phyloP scores from a whole-genome alignment of 2,888 invertebrate genomes.

The Morpho achilles region DNA sequence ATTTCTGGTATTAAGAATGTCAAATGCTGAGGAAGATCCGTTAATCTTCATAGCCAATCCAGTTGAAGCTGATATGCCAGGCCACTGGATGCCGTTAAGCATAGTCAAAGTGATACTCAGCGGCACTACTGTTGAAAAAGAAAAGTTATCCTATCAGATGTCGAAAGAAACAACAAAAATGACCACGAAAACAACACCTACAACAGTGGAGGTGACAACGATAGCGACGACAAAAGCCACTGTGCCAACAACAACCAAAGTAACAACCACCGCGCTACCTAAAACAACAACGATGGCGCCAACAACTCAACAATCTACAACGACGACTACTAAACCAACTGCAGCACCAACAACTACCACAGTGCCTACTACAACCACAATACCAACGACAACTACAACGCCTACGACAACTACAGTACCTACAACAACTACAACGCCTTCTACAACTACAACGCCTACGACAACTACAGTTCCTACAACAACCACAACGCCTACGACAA shows the following conservation, averaged over 20 bases:
- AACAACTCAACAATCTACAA: slow-evolving; percentile 14
- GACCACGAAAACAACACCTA: slow-evolving; percentile 8
- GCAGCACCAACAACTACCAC: slow-evolving; percentile 19
- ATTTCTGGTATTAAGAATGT: not conserved
- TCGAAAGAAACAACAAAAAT: slow-evolving; percentile 10
- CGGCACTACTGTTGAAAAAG: slow-evolving; percentile 23
- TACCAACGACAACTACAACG: slow-evolving; percentile 19
- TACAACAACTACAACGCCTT: slow-evolving; percentile 18
- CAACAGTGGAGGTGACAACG: slow-evolving; percentile 8
- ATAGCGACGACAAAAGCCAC: slow-evolving; percentile 20
- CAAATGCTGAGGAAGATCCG: slow-evolving; percentile 33
- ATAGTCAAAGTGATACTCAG: slow-evolving; percentile 45
- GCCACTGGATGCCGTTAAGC: slow-evolving; percentile 56
- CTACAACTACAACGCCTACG: slow-evolving; percentile 20
- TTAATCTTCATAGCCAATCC: slow-evolving; percentile 52
- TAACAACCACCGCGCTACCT: slow-evolving; percentile 18
- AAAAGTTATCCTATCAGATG: slow-evolving; percentile 15
- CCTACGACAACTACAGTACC: slow-evolving; percentile 23
- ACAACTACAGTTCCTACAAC: slow-evolving; percentile 8
- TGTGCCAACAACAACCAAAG: slow-evolving; percentile 21
- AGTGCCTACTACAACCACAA: slow-evolving; percentile 17
- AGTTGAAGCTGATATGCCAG: slow-evolving; percentile 52
- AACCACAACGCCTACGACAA: slow-evolving; percentile 23
- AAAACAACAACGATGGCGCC: slow-evolving; percentile 20
- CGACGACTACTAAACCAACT: slow-evolving; percentile 20